These are phyloP conservation scores for Siphamia tubifer DNA, from an alignment of 2,113 vertebrate genomes.

Conservation along the genomic window DNA sequence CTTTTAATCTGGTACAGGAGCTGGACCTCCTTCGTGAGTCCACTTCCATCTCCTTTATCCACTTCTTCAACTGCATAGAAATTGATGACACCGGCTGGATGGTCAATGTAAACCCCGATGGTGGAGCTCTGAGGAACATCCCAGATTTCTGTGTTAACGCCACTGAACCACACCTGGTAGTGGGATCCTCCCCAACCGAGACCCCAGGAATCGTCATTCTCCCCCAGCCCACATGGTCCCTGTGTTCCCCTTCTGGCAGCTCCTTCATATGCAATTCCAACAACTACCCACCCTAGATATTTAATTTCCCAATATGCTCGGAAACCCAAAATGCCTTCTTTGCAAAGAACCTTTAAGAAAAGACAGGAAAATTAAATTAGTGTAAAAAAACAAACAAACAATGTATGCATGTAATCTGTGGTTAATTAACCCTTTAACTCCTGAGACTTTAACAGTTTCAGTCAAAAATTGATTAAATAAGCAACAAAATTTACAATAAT, in stretches of 20 bases:
- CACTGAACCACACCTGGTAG: slow-evolving; percentile 48
- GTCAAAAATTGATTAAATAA: no score
- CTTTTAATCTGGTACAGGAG: slow-evolving; percentile 36
- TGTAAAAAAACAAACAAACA: neutral
- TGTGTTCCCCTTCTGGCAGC: slow-evolving; percentile 40
- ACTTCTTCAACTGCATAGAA: slow-evolving; percentile 50
- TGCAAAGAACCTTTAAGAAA: slow-evolving; percentile 49
- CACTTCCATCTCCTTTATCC: neutral
- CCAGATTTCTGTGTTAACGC: slow-evolving; percentile 29
- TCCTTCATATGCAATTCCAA: slow-evolving; percentile 40
- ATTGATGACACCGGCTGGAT: slow-evolving; percentile 53
- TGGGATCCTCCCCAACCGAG: slow-evolving; percentile 61
- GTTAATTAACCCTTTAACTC: no score
- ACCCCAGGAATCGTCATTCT: slow-evolving; percentile 64
- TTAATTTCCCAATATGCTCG: slow-evolving; percentile 62
- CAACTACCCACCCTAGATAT: slow-evolving; percentile 56
- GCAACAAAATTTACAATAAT: no score
- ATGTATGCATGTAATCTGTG: neutral
- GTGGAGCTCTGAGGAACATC: slow-evolving; percentile 32
- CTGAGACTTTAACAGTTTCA: no score
- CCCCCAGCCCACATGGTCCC: slow-evolving; percentile 57
- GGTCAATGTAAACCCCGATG: slow-evolving; percentile 66
- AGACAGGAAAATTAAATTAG: neutral
- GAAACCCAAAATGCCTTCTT: slow-evolving; percentile 49
- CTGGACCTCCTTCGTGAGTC: slow-evolving; percentile 7